Conservation (phyloP, 2,888 invertebrate genomes). For the Apodemia zela region DNA sequence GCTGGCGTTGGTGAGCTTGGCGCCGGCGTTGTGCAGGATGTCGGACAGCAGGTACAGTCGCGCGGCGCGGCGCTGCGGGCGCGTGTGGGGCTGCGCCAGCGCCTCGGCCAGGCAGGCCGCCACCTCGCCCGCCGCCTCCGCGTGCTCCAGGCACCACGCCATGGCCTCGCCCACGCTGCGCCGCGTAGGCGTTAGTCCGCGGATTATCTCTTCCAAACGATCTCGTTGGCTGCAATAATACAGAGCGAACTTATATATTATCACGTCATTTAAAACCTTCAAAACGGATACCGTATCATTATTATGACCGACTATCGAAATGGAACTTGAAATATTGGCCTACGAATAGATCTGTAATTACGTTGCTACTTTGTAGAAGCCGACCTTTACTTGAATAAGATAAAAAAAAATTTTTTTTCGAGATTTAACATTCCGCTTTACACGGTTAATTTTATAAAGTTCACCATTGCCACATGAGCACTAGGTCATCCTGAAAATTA, state of each 20-base stretch:
- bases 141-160: conserved; percentile 99
- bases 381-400: too few species aligned
- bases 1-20: conserved; percentile 97
- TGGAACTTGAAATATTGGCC: too few species aligned
- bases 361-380: too few species aligned
- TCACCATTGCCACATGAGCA: too few species aligned
- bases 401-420: too few species aligned
- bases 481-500: too few species aligned
- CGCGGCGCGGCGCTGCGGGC: conserved; percentile 92
- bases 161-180: conserved; percentile 94
- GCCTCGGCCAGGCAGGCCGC: conserved; percentile 95
- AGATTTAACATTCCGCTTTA: too few species aligned
- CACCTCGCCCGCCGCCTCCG: conserved; percentile 97
- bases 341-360: too few species aligned
- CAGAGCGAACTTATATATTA: conserved; percentile 6
- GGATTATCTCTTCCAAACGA: conserved; percentile 93
- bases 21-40: conserved; percentile 97
- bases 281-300: too few species aligned
- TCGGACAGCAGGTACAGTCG: conserved; percentile 97
- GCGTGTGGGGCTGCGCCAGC: conserved; percentile 83
- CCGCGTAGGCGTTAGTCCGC: conserved; percentile 91
- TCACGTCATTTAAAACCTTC: neutral
- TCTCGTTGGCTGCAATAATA: conserved; percentile 90
- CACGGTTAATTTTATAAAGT: too few species aligned
- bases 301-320: too few species aligned